A percentile compares a stretch with the other conserved stretches of the same genome.
These are phyloP conservation scores for Dusona sp. DNA, from an alignment of 2,888 invertebrate species.

Conservation along the genomic window DNA sequence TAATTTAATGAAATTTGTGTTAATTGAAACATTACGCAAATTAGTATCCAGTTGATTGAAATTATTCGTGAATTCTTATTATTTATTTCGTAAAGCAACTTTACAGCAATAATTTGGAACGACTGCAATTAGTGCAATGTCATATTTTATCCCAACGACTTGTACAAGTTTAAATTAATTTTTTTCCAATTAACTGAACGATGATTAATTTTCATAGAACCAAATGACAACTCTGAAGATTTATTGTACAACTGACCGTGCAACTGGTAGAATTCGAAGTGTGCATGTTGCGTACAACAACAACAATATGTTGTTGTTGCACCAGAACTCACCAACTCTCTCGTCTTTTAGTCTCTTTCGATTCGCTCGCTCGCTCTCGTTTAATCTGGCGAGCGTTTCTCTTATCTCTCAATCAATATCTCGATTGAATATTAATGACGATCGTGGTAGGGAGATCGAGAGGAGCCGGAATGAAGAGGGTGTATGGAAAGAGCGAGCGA, in stretches of 20 bases:
- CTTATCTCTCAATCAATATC: constrained; percentile 61
- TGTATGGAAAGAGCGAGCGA: background rate
- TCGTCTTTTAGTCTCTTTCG: background rate
- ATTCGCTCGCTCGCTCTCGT: constrained; percentile 40
- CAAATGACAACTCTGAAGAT: background rate
- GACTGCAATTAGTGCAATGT: background rate
- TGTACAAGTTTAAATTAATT: background rate
- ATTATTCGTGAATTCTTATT: background rate
- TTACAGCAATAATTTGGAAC: background rate
- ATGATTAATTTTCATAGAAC: background rate
- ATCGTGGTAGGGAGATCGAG: constrained; percentile 42
- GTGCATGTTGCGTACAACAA: background rate
- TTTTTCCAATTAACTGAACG: background rate
- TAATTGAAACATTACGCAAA: constrained; percentile 10
- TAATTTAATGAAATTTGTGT: background rate
- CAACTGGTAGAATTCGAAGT: background rate
- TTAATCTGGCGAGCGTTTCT: constrained; percentile 28
- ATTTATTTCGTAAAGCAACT: too few species aligned
- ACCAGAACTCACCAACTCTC: constrained; percentile 1
- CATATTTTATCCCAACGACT: background rate
- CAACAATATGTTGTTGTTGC: background rate
- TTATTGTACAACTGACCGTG: background rate
- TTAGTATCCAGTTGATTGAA: background rate
- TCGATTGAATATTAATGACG: constrained; percentile 60
- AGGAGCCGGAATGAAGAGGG: constrained; percentile 28